phyloP scores from a whole-genome alignment of 2,113 vertebrate species.

The Hepsetus odoe region DNA sequence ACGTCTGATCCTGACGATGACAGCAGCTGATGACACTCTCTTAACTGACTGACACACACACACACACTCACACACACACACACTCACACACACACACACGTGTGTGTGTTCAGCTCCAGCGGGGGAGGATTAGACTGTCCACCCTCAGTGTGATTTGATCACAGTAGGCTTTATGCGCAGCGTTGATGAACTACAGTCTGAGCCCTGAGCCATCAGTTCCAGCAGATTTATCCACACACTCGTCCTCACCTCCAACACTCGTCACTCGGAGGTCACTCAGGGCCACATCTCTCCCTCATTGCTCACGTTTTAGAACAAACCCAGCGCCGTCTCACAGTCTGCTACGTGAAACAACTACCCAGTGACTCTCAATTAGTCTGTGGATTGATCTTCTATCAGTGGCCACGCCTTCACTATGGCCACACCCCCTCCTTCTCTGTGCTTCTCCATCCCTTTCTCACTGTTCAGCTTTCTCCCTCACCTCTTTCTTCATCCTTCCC shows the following conservation, averaged over 20 bases:
- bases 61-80: background rate
- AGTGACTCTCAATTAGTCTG: too few species aligned
- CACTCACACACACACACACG: background rate
- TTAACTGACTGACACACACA: slow-evolving; percentile 29
- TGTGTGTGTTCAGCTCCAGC: too few species aligned
- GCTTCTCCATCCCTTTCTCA: background rate
- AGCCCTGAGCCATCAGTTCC: slow-evolving; percentile 33
- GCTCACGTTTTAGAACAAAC: too few species aligned
- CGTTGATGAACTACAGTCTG: background rate
- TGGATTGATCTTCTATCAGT: too few species aligned
- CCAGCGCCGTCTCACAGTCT: too few species aligned
- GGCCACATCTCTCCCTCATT: background rate
- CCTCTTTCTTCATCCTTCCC: background rate
- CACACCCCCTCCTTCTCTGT: too few species aligned
- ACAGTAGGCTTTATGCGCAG: background rate
- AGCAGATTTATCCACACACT: background rate
- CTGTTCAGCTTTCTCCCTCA: too few species aligned
- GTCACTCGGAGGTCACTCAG: background rate
- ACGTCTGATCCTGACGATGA: slow-evolving; percentile 2
- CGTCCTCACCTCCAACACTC: too few species aligned
- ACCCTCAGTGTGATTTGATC: background rate
- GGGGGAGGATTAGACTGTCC: background rate
- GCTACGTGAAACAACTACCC: too few species aligned
- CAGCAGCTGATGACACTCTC: background rate
- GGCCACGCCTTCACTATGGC: too few species aligned